Conservation (phyloP, 2,113 vertebrate genomes). For the Xyliphius kryptos region DNA sequence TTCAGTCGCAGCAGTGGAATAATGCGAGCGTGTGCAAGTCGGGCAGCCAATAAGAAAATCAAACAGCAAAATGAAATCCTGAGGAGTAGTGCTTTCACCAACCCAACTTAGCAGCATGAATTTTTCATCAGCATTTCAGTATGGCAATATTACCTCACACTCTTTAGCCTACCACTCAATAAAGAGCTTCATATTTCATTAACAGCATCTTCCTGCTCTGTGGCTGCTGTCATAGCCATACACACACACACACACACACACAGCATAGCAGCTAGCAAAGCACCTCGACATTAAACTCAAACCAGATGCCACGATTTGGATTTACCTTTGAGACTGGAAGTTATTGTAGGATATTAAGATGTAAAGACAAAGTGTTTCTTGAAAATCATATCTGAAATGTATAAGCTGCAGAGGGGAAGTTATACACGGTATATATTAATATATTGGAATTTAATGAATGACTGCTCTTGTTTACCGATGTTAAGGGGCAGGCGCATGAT, state of each 20-base stretch:
- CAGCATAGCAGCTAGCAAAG: too few relatives aligned
- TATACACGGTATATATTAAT: too few relatives aligned
- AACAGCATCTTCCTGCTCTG: conserved; percentile 42
- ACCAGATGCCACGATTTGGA: neutral
- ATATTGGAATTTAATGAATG: too few relatives aligned
- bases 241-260: conserved; percentile 12
- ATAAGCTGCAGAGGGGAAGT: too few relatives aligned
- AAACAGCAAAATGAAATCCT: conserved; percentile 64
- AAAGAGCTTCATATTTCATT: conserved; percentile 49
- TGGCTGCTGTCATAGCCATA: conserved; percentile 35
- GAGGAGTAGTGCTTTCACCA: conserved; percentile 54
- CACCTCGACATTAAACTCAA: too few relatives aligned
- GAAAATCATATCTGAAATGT: too few relatives aligned
- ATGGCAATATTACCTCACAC: conserved; percentile 61
- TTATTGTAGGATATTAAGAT: too few relatives aligned
- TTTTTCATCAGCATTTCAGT: conserved; percentile 63
- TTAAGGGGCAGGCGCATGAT: too few relatives aligned
- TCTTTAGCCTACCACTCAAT: conserved; percentile 57
- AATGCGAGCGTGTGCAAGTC: conserved; percentile 18
- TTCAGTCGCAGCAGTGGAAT: conserved; percentile 42
- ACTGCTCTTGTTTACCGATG: too few relatives aligned
- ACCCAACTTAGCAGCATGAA: conserved; percentile 61
- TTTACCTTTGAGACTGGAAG: neutral
- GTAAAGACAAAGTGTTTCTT: too few relatives aligned
- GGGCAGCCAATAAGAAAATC: conserved; percentile 61